Percentiles rank a stretch among this genome's conserved stretches.
Conservation (phyloP, 2,113 vertebrate species). For the Erythrolamprus reginae region DNA sequence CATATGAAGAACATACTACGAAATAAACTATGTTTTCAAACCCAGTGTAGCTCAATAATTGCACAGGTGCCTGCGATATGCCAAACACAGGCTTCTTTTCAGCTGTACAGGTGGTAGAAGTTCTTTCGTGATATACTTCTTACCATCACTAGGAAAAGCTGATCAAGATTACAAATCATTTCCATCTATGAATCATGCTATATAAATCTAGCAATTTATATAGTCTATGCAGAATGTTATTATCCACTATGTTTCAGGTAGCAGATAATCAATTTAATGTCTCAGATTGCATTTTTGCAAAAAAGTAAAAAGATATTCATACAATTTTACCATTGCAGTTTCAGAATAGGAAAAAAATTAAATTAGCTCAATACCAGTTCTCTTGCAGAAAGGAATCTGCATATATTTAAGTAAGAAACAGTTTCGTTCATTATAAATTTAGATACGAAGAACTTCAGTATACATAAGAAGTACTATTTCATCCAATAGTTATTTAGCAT, state of each 20-base stretch:
- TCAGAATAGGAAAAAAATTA: not conserved
- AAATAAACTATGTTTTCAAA: not conserved
- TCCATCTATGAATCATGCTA: not conserved
- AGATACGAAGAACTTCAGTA: not conserved
- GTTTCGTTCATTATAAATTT: not conserved
- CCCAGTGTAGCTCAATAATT: not conserved
- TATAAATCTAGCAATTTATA: not conserved
- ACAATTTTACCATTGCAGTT: not conserved
- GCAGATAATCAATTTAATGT: not conserved
- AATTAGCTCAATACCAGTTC: not conserved
- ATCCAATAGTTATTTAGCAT: not conserved
- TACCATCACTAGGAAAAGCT: accelerated
- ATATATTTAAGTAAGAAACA: not conserved
- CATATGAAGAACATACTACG: not conserved
- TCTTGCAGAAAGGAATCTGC: not conserved
- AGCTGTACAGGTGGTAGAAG: accelerated
- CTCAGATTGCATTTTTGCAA: not conserved
- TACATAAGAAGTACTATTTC: not conserved
- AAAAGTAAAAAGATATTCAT: not conserved
- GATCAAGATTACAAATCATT: not conserved
- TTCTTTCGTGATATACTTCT: not conserved
- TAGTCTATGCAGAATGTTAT: not conserved
- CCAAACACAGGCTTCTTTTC: not conserved
- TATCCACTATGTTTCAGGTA: not conserved
- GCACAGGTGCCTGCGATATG: not conserved